A percentile compares a stretch with the other conserved stretches of the same genome.
Evolutionary conservation across 1,140 invertebrate genomes (phyloP).

Genomic region (Gryllus bimaculatus): DNA sequence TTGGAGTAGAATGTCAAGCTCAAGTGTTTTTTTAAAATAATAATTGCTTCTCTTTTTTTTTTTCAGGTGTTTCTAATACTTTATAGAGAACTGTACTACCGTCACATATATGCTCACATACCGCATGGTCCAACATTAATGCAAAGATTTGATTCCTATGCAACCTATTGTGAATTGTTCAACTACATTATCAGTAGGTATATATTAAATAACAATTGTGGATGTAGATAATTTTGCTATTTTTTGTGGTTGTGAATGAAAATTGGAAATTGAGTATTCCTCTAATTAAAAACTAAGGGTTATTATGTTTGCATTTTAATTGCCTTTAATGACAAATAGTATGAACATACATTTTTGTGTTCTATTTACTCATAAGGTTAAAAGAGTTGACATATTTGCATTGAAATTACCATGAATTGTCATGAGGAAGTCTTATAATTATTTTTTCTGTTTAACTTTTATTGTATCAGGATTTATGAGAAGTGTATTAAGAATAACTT

Average conservation of each 20-base stretch:
- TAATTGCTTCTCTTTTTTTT: constrained; percentile 25
- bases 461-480: too few relatives aligned
- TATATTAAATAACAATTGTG: not conserved
- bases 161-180: constrained; percentile 96
- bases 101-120: constrained; percentile 90
- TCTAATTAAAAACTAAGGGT: not conserved
- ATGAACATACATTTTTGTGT: not conserved
- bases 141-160: constrained; percentile 86
- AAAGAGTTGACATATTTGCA: too few relatives aligned
- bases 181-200: constrained; percentile 65
- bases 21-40: constrained; percentile 8
- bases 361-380: not conserved
- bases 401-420: too few relatives aligned
- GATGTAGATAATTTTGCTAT: not conserved
- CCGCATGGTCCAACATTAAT: constrained; percentile 78
- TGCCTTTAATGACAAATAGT: not conserved
- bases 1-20: too few relatives aligned
- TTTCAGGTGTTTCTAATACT: constrained; percentile 76
- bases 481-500: too few relatives aligned
- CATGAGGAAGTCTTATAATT: too few relatives aligned
- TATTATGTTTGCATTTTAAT: not conserved
- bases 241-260: not conserved
- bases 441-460: too few relatives aligned
- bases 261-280: not conserved
- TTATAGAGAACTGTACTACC: constrained; percentile 96